Percentiles rank a stretch among this genome's conserved stretches.
Evolutionary conservation across 2,888 invertebrate genomes (phyloP).

Genomic region (Yponomeuta cagnagella): DNA sequence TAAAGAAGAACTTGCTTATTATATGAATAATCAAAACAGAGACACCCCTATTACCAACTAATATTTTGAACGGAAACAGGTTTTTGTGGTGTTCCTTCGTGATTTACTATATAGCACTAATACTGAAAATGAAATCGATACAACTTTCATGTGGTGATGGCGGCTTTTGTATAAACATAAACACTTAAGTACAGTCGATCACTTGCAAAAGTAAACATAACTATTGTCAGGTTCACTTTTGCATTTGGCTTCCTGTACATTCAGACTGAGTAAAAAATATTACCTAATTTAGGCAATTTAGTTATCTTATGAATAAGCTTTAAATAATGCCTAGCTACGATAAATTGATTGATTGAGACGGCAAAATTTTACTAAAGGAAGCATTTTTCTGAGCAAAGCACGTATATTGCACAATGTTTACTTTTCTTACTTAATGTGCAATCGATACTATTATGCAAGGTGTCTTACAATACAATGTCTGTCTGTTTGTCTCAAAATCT

Average conservation of each 20-base stretch:
- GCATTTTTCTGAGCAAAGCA: not conserved
- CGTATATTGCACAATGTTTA: constrained; percentile 2
- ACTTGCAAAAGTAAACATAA: not conserved
- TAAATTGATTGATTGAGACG: not conserved
- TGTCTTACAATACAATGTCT: not conserved
- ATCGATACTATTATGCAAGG: not conserved
- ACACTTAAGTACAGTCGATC: not conserved
- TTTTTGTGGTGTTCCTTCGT: constrained; percentile 1
- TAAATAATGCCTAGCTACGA: constrained; percentile 7
- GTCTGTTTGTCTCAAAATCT: not conserved
- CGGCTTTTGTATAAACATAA: not conserved
- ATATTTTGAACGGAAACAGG: not conserved
- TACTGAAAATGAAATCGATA: not conserved
- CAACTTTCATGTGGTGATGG: constrained; percentile 1
- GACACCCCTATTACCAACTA: not conserved
- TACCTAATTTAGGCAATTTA: not conserved
- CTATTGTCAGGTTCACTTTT: not conserved
- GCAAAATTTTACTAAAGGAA: not conserved
- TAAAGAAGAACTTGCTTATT: too few relatives aligned
- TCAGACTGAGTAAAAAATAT: not conserved
- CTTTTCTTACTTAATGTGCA: not conserved
- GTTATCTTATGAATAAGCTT: not conserved
- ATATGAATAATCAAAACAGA: not conserved
- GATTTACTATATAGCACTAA: not conserved
- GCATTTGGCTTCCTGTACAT: not conserved